Percentiles rank a stretch among this genome's conserved stretches.
Conservation (phyloP, 2,888 invertebrate species). For the Plemyria rubiginata region DNA sequence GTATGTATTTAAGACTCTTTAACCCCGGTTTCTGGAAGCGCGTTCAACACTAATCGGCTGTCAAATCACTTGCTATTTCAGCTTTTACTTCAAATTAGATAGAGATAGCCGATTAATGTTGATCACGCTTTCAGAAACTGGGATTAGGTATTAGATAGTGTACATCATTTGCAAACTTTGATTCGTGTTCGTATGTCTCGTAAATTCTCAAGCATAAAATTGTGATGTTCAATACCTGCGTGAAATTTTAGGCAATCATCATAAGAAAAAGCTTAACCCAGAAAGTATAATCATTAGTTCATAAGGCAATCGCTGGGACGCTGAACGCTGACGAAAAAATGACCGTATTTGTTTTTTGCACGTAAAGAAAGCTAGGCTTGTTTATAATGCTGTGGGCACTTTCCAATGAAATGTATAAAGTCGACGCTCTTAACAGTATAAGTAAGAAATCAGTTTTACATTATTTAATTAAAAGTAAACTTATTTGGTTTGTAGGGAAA, state of each 20-base stretch:
- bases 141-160: too few species aligned
- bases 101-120: too few species aligned
- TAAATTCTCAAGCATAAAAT: neutral
- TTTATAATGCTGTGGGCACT: neutral
- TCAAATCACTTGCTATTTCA: too few species aligned
- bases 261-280: slow-evolving; percentile 35
- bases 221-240: slow-evolving; percentile 7
- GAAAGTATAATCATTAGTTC: slow-evolving; percentile 28
- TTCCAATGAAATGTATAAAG: neutral
- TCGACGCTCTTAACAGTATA: neutral
- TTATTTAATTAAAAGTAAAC: too few species aligned
- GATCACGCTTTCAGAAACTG: too few species aligned
- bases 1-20: too few species aligned
- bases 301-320: slow-evolving; percentile 2
- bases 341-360: slow-evolving; percentile 25
- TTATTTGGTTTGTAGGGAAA: too few species aligned
- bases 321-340: too few species aligned
- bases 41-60: too few species aligned
- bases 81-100: too few species aligned
- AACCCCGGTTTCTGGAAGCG: too few species aligned
- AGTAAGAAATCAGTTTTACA: neutral
- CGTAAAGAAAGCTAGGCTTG: slow-evolving; percentile 26
- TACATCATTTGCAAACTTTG: too few species aligned
- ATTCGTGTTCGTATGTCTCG: neutral
- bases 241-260: slow-evolving; percentile 32